Base-by-base conservation (phyloP, 2,113 vertebrate genomes). In the Hyla sarda region DNA sequence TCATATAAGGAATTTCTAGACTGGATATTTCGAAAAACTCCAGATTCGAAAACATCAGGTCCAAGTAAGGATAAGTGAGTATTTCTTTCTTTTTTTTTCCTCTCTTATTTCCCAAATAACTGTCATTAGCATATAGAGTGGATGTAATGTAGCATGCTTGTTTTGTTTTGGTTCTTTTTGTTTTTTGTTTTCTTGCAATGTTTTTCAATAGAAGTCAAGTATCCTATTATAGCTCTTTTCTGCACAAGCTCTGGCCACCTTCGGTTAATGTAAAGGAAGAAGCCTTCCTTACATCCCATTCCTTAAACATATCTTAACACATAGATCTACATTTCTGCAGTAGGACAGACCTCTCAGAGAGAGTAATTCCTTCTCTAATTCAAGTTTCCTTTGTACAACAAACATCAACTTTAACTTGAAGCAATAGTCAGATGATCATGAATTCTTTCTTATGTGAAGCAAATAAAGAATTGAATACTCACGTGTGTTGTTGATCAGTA, bases 121-220 rank as follows among this genome's bases (percentile, higher is more conserved):
- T 45, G 34, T 45, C 56, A 65, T 81, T 81, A 65, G 13, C 78
- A 81, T 81, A 65, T 62, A 81, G 56, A 81, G 56, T 81, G 78
- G 37, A 81, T 41, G 28, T 37, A 81, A 37, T 81, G 78, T 65
- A 60, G 56, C 54, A 80, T 41, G 34, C 25, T 62, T 37, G 28
- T 34, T 34, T 34, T 13, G n/a, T 28, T 58, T 8, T 65, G 17
- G n/a, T n/a, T n/a, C n/a, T n/a, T n/a, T n/a, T n/a, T n/a, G n/a
- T n/a, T n/a, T 71, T 23, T 41, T 41, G 8, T 13, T 13, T 62
- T 12, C 28, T 58, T 14, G 19, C n/a, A n/a, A n/a, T 71, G 19
- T 14, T 11, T 74, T 30, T 19, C 47, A 25, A 58, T 58, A 78
- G 21, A 34, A 77, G 12, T 3, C 21, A 45, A 48, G 30, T 78